A percentile compares a stretch with the other conserved stretches of the same genome.
Conservation (phyloP, 2,888 invertebrate genomes). For the Tetramorium bicarinatum region DNA sequence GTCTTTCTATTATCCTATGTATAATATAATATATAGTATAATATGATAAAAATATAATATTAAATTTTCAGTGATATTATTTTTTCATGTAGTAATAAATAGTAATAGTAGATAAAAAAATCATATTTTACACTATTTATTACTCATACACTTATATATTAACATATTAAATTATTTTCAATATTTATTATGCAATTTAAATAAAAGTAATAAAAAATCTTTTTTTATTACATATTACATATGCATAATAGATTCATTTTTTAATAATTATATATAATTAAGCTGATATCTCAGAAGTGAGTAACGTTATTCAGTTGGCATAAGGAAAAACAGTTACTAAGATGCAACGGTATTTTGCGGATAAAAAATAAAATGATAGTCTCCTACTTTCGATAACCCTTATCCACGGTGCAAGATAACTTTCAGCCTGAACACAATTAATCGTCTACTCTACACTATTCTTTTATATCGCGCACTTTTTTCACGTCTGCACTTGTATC, state of each 20-base stretch:
- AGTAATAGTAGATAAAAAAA: background rate
- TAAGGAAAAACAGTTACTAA: conserved; percentile 10
- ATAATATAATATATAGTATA: background rate
- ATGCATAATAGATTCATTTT: background rate
- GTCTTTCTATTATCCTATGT: background rate
- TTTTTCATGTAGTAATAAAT: background rate
- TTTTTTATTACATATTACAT: background rate
- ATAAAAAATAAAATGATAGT: conserved; percentile 61
- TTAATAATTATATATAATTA: conserved; percentile 21
- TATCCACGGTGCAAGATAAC: conserved; percentile 68
- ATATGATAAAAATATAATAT: background rate
- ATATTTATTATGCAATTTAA: background rate
- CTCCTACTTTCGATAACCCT: conserved; percentile 69
- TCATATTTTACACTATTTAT: background rate
- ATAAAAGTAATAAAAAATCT: background rate
- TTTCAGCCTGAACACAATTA: conserved; percentile 66
- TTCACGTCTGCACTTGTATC: conserved; percentile 54
- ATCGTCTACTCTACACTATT: conserved; percentile 65
- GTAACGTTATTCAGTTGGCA: background rate
- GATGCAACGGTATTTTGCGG: conserved; percentile 22
- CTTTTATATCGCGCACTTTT: conserved; percentile 50
- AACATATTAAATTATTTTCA: conserved; percentile 10
- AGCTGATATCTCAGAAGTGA: background rate
- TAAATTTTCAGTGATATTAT: background rate
- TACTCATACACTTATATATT: background rate